phyloP scores from a whole-genome alignment of 2,888 invertebrate species.

The Argyra leucocephala region DNA sequence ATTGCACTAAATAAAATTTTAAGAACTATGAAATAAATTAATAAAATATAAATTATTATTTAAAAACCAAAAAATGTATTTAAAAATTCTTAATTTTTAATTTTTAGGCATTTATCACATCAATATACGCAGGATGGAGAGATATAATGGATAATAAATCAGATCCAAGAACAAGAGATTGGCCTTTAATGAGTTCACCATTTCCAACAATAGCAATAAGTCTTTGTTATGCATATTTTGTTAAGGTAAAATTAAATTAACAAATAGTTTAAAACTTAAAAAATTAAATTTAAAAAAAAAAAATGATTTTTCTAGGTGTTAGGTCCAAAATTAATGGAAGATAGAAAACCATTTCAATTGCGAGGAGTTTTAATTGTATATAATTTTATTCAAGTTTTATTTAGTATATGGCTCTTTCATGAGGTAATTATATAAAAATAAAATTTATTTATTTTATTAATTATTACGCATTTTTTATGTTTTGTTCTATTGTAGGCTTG shows the following conservation, averaged over 20 bases:
- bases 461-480: not conserved
- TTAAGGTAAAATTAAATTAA: conserved; percentile 49
- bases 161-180: conserved; percentile 69
- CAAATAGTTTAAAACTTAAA: conserved; percentile 16
- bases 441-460: conserved; percentile 4
- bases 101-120: conserved; percentile 37
- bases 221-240: conserved; percentile 62
- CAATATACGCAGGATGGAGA: conserved; percentile 43
- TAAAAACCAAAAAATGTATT: too few species aligned
- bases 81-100: conserved; percentile 14
- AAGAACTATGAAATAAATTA: too few species aligned
- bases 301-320: conserved; percentile 44
- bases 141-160: conserved; percentile 79
- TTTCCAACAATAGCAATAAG: conserved; percentile 68
- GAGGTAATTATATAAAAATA: conserved; percentile 37
- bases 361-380: conserved; percentile 67
- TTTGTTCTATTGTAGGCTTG: conserved; percentile 42
- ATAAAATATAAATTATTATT: too few species aligned
- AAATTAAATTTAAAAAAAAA: not conserved
- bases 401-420: conserved; percentile 48
- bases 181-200: conserved; percentile 74
- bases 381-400: conserved; percentile 64
- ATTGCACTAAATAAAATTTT: too few species aligned
- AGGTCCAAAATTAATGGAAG: conserved; percentile 76
- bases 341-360: conserved; percentile 72